phyloP scores from a whole-genome alignment of 2,113 vertebrate genomes.

The Monopterus albus region DNA sequence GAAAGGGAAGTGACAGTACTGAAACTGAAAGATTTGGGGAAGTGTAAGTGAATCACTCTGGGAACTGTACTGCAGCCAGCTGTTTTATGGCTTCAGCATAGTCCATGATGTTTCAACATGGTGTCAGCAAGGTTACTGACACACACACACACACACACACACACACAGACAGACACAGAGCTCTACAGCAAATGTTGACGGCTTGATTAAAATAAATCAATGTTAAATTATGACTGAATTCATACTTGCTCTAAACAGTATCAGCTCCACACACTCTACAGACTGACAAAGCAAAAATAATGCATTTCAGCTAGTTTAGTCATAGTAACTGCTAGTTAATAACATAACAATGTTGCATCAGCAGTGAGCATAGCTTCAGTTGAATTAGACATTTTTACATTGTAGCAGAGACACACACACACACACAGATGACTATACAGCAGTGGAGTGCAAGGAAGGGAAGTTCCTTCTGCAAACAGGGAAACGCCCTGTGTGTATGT shows the following conservation, averaged over 20 bases:
- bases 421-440: constrained; percentile 32
- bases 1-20: constrained; percentile 44
- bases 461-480: constrained; percentile 72
- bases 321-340: no score
- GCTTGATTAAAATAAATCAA: neutral
- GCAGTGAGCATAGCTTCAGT: neutral
- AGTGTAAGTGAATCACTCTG: constrained; percentile 53
- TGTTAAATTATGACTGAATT: no score
- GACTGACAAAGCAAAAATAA: neutral
- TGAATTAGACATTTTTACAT: constrained; percentile 17
- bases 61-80: constrained; percentile 33
- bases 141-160: no score
- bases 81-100: constrained; percentile 14
- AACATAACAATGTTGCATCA: constrained; percentile 19
- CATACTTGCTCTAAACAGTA: no score
- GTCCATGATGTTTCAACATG: constrained; percentile 3
- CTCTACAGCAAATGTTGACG: neutral
- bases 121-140: neutral
- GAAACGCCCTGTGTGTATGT: constrained; percentile 69
- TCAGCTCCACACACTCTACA: no score
- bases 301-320: no score
- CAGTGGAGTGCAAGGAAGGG: constrained; percentile 58
- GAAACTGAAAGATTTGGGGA: constrained; percentile 54
- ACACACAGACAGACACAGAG: no score
- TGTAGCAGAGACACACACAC: neutral